Conservation (phyloP, 2,797 vertebrate species). For the Channa striata region DNA sequence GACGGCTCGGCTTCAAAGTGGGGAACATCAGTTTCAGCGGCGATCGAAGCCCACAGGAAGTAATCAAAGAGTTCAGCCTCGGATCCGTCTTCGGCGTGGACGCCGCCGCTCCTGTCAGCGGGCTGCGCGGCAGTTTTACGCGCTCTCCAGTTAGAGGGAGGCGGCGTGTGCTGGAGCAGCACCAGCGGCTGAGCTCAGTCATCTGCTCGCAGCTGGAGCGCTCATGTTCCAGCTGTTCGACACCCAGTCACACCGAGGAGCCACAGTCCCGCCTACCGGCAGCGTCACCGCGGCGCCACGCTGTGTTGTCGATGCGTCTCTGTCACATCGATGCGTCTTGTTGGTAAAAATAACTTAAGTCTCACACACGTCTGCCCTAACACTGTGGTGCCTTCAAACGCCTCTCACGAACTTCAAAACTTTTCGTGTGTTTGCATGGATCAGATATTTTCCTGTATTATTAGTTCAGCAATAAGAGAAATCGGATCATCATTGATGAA, state of each 20-base stretch:
- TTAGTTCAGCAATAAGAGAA: no score
- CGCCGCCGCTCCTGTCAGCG: neutral
- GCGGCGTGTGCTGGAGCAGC: constrained; percentile 14
- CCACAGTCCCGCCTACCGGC: constrained; percentile 76
- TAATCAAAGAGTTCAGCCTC: constrained; percentile 17
- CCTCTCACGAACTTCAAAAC: neutral
- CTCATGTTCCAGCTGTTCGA: constrained; percentile 62
- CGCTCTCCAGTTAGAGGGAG: constrained; percentile 18
- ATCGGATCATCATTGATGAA: no score
- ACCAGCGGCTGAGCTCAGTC: constrained; percentile 36
- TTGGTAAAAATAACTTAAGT: neutral
- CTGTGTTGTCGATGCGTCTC: neutral
- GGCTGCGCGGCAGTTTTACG: constrained; percentile 16
- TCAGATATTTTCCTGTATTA: no score
- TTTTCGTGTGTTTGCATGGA: no score
- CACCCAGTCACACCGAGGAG: constrained; percentile 54
- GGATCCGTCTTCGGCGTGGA: constrained; percentile 13
- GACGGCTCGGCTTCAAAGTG: constrained; percentile 13
- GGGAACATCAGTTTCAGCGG: constrained; percentile 12
- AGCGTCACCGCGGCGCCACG: constrained; percentile 42
- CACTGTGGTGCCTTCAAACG: neutral
- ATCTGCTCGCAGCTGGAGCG: constrained; percentile 56
- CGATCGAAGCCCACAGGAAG: constrained; percentile 25
- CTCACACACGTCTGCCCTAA: neutral
- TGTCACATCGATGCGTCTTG: neutral